Evolutionary conservation across 2,113 vertebrate species (phyloP), one percentile per base, ranked within the genome.

Genomic region (Cervus canadensis): DNA sequence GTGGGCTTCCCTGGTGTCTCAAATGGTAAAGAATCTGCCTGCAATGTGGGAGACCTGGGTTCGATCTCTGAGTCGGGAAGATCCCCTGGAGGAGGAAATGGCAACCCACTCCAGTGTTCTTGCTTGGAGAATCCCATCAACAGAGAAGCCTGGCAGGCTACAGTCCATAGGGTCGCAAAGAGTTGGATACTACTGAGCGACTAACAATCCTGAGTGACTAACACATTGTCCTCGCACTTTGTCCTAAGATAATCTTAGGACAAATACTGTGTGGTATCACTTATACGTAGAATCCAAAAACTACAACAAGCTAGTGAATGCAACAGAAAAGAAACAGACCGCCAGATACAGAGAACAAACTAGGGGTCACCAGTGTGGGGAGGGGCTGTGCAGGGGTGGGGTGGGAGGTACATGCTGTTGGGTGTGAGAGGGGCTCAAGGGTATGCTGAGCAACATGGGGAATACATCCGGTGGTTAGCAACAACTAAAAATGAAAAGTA

Each of bases 351-450:
- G 78, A 50, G 48, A 52, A 52, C 30, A 81, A 33, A n/a, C 28
- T 6, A 21, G 48, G 10, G 17, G 3, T 50, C 12, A 33, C 5
- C 45, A 33, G 10, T 33, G 26, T 28, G 15, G 16, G 1, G 28
- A 10, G 16, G 0, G 7, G 28, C 19, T 1, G 21, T 21, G 10
- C 5, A 13, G 5, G 26, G 1, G 1, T 11, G 5, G 2, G 28
- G 23, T 3, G 48, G 78, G 48, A 81, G 17, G 45, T 1, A 11
- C 9, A 33, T 3, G 10, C 28, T 10, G 19, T 1, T 81, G 17
- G 48, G 28, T 81, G 78, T 33, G 9, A 52, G 78, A 12, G 10
- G 28, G 30, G 78, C 78, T 21, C 48, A 21, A 33, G 48, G 45
- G 1, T 10, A 4, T 6, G 2, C 28, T 17, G 15, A 30, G 28